Evolutionary conservation across 2,113 vertebrate species (phyloP), one percentile per base, ranked within the genome.

Genomic region (Caranx melampygus): DNA sequence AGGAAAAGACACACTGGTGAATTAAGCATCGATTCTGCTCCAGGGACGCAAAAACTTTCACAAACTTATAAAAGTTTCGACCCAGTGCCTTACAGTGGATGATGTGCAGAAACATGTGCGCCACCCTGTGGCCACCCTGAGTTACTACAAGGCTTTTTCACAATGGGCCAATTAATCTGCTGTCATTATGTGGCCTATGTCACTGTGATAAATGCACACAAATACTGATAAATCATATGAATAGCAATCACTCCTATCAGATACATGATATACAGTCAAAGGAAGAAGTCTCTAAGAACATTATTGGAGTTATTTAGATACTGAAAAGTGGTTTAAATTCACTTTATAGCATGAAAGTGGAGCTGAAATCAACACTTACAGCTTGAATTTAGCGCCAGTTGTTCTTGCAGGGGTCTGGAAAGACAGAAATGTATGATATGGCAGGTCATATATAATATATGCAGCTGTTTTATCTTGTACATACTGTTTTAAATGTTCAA

Each of bases 51-150:
- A 9, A 18, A 49, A 3, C 5, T 37, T 37, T 37, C 37, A 5
- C 8, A 26, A 51, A 52, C 35, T 59, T 63, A 0, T 0, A 42
- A 67, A 64, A 78, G 5, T 60, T 65, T 16, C 3, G 11, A 5
- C n/a, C 5, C 5, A 15, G 0, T n/a, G n/a, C n/a, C n/a, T n/a
- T 4, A 0, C 12, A 45, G 15, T 4, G 1, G 37, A 9, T 37
- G 33, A 9, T 37, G 33, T 10, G 16, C 8, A 44, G 18, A 9
- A 20, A 26, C 14, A 33, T n/a, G 20, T 68, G 49, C 60, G n/a
- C 71, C 75, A 15, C 34, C 84, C 26, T 13, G 21, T 67, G 84
- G 75, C 4, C 26, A 26, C 26, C 26, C 26, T 1, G 26, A 26
- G 10, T 55, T 13, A 5, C 0, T 5, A 12, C 11, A 7, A 42